Evolutionary conservation across 2,797 vertebrate species (phyloP).

Genomic region (Taenioides sp.): DNA sequence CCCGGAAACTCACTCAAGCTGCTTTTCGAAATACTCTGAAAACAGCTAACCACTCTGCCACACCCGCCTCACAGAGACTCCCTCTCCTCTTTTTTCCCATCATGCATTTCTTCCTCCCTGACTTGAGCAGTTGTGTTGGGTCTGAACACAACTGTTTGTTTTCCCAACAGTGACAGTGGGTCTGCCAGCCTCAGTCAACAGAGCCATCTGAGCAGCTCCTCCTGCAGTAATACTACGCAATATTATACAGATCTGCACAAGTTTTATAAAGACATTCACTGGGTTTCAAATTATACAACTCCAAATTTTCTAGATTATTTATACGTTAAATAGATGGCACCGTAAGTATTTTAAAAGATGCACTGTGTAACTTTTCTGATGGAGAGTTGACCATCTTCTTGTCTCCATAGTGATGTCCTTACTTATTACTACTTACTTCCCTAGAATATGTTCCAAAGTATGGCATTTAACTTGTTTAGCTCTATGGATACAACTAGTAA

Average conservation of each 20-base stretch:
- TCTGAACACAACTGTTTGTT: slow-evolving; percentile 74
- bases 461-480: no score
- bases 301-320: background rate
- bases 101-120: slow-evolving; percentile 15
- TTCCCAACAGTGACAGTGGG: slow-evolving; percentile 78
- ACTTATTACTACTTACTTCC: no score
- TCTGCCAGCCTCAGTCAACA: slow-evolving; percentile 73
- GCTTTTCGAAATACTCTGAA: background rate
- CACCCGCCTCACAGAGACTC: background rate
- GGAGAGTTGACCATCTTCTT: no score
- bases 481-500: no score
- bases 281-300: background rate
- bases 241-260: background rate
- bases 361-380: no score
- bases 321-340: no score
- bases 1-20: background rate
- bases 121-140: slow-evolving; percentile 40
- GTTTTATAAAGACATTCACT: background rate
- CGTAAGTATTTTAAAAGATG: no score
- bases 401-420: no score
- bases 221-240: background rate
- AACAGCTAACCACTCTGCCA: background rate
- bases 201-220: slow-evolving; percentile 65
- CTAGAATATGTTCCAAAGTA: no score
- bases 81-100: background rate